Base-by-base conservation (phyloP, 2,797 vertebrate genomes). In the Paratrypauchen microcephalus region DNA sequence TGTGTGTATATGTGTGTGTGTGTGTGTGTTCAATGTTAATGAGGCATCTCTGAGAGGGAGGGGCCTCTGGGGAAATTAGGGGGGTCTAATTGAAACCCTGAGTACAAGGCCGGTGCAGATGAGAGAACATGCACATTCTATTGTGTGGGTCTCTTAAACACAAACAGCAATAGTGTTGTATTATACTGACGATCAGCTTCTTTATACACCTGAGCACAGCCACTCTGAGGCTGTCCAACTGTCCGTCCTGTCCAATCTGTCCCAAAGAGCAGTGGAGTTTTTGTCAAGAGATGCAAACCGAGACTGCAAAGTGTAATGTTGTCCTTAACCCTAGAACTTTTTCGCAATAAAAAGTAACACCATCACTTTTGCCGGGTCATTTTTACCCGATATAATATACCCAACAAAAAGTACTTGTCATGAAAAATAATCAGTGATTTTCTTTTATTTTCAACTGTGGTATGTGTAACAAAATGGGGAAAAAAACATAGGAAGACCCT, bases 31-130 rank as follows among this genome's bases (percentile, higher is more conserved):
- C 70, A 83, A 79, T 82, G 81, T 86, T 92, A 91, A 92, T 90
- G 89, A 93, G 88, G 80, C 84, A 79, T 90, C 88, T 87, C 78
- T 73, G 83, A 81, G 82, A 75, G 71, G 71, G 77, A 75, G 71
- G 65, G 60, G 28, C 55, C 90, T 78, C 85, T 1, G 71, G 89
- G 91, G 92, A 93, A 93, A 93, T 93, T 88, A 92, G 67, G 80
- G 87, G 83, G 77, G 71, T 83, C 82, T 91, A 93, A 92, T 91
- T 93, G 93, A 94, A 91, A 87, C 86, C 88, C 82, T 78, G 77
- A 86, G 85, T 89, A 90, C 88, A 89, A 86, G 86, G 75, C 81
- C 83, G 83, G 77, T 54, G 83, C 84, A 87, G 89, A 91, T 88
- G 84, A 89, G 87, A 83, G 87, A 88, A 89, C 89, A 88, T 83